Base-by-base conservation (phyloP, 37 sponge, comb jelly and placozoan genomes). In the Petrosia ficiformis region DNA sequence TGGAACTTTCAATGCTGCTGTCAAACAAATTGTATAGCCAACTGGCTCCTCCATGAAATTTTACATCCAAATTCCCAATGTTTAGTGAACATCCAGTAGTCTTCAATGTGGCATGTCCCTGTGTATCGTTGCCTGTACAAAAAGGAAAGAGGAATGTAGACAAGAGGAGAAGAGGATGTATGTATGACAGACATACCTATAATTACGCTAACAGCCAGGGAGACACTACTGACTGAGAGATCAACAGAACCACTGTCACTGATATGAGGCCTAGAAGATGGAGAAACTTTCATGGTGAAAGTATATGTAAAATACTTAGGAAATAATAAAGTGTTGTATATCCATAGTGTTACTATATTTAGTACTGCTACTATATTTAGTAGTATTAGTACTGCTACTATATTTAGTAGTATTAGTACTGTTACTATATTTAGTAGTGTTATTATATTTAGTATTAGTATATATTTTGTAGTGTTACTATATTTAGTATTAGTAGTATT, bases 11-110 rank as follows among this genome's bases (percentile, higher is more conserved):
- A 73, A 95, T 95, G 1, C 79, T 16, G 40, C 76, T 48, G 42
- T 73, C 38, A 41, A 95, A 95, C 28, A 95, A 71, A 57, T 95
- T 95, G 76, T 95, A 95, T 63, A 95, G 66, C 95, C 95, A 95
- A 58, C 91, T 87, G 78, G 93, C 93, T 72, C 96, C 93, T 26
- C 96, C 96, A 59, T 92, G 87, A 48, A 92, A 96, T 29, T 79
- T 33, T 26, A 96, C 72, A 58, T 72, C 58, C 2, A 96, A 75
- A 1, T 75, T 28, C 0, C 90, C 96, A 42, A 96, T 96, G 76
- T 80, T 33, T n/a, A 89, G 2, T 25, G 68, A 57, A 57, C 96
- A 96, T 1, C 77, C 78, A 4, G 83, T 71, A 22, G 82, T 31
- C 44, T 84, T 70, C 42, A 96, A 60, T 0, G 93, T 89, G 16